Base-by-base conservation (phyloP, 2,797 vertebrate species). In the Sebastes taczanowskii region DNA sequence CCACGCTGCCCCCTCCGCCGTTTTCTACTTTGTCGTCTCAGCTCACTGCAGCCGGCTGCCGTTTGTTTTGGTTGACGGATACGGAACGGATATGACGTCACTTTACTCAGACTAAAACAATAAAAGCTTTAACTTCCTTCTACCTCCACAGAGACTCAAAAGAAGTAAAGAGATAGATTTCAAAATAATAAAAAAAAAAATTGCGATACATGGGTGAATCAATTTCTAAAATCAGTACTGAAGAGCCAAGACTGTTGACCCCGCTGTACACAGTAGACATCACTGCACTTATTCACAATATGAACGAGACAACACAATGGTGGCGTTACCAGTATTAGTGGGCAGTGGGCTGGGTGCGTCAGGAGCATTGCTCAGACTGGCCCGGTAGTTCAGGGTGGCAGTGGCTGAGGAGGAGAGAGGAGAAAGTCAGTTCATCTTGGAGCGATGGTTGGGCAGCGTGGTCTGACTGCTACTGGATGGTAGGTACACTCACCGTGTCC, bases 341-440 rank as follows among this genome's bases (percentile, higher is more conserved):
- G 71, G 85, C 18, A 64, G 58, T 2, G 53, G 60, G 59, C 27
- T 81, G 68, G 90, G 81, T 22, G 78, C 73, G 25, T 90, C 6
- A 5, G 90, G 4, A 53, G 90, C 81, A 0, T 14, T 92, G 69
- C 80, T 95, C 62, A 96, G 25, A 78, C 93, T 95, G 30, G 74
- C 82, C 27, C 94, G 79, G 88, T 95, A 96, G 61, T 93, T 92
- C 3, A 91, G 35, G 3, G 93, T 92, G 22, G 84, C 89, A 7
- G 83, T 71, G 18, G 88, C 94, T 93, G 89, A 49, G 34, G 53
- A 76, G 18, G 7, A 62, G 2, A 75, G 3, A 68, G 4, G 14
- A 61, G 6, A 35, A 6, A 13, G 32, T 22, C 42, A 23, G 27
- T 18, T 74, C 4, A 30, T 74, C 0, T 6, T 16, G 7, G 4